A percentile compares a stretch with the other conserved stretches of the same genome.
Conservation (phyloP, 2,113 vertebrate species). For the Dendropsophus ebraccatus region DNA sequence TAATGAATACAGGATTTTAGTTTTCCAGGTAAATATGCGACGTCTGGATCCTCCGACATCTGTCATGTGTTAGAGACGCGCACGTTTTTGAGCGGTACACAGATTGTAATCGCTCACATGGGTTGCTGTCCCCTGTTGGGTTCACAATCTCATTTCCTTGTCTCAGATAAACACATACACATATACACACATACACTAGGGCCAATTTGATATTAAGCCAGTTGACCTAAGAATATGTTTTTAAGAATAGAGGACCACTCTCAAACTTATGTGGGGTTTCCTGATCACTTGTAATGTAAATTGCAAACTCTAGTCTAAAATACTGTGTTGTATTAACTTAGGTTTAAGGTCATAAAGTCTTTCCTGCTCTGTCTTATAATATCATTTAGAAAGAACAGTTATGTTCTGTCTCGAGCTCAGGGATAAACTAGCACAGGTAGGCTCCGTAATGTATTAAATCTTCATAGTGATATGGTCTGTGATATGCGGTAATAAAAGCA, state of each 20-base stretch:
- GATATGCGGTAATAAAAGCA: too few species aligned
- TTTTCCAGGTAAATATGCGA: not conserved
- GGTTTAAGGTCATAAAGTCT: not conserved
- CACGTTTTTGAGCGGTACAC: not conserved
- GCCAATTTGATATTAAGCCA: not conserved
- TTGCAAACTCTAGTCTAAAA: not conserved
- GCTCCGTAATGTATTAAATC: too few species aligned
- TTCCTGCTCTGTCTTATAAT: not conserved
- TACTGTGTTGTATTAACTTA: not conserved
- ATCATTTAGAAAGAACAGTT: not conserved
- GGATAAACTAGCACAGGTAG: too few species aligned
- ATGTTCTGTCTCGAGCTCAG: not conserved
- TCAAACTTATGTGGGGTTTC: not conserved
- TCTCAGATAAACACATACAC: too few species aligned
- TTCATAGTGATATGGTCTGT: too few species aligned
- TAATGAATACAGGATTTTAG: conserved; percentile 10
- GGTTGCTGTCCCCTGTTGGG: not conserved
- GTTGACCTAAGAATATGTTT: not conserved
- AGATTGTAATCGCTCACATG: not conserved
- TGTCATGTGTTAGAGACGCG: conserved; percentile 3
- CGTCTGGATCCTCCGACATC: not conserved
- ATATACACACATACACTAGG: not conserved
- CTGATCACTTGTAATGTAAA: not conserved
- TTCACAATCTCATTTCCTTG: not conserved
- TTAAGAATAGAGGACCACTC: not conserved